Evolutionary conservation across 2,113 vertebrate species (phyloP), one percentile per base, ranked within the genome.

Genomic region (Syngnathus scovelli): DNA sequence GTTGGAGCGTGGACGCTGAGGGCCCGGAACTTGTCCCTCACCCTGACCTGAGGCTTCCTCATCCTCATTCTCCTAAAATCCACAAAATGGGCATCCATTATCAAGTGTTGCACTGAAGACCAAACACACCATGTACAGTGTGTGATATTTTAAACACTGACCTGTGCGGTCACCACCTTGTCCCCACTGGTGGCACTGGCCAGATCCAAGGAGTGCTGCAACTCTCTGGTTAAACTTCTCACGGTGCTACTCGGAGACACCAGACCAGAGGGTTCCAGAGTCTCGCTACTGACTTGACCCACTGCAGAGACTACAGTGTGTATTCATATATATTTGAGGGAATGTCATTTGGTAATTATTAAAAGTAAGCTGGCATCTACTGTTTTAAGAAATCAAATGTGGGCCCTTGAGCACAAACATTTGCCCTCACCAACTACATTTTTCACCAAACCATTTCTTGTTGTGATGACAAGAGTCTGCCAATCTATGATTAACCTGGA

Each of bases 121-220:
- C 21, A 13, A 10, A 33, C 23, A 6, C 44, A 6, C 12, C 27
- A 37, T 16, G 1, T 36, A 36, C 13, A 16, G 18, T 7, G 4
- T 51, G 33, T 19, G 62, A 64, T 18, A 13, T 18, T 64, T 44
- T 38, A 9, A 27, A 23, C 15, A 86, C 90, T 83, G 67, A 95
- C 97, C 94, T 98, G 95, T 52, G 95, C 96, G 27, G 95, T 98
- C 60, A 99, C 96, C 46, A 99, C 90, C 89, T 99, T 98, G 78
- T 98, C 95, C 71, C 96, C 96, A 54, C 95, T 97, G 69, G 95
- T 98, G 81, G 96, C 96, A 48, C 96, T 99, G 75, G 97, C 97
- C 71, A 99, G 90, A 90, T 99, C 96, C 86, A 99, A 85, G 81
- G 95, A 98, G 86, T 95, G 96, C 85, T 95, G 95, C 49, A 94